Evolutionary conservation across 1,140 invertebrate genomes (phyloP).

Genomic region (Drosophila rhopaloa): DNA sequence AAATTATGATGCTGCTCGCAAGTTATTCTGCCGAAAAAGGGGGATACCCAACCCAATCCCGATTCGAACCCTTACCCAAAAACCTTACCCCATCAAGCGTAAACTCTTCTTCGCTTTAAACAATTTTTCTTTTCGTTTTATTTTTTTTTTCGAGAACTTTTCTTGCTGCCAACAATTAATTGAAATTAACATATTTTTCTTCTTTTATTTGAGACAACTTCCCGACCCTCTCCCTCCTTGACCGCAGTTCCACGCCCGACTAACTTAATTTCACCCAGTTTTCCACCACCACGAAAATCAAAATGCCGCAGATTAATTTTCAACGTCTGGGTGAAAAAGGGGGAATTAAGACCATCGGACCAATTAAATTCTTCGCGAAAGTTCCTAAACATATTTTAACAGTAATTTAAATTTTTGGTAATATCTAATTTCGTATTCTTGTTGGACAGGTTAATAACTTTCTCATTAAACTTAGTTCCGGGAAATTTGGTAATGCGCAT

Average conservation of each 20-base stretch:
- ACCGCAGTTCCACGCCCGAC: conserved; percentile 6
- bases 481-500: conserved; percentile 1
- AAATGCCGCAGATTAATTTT: conserved; percentile 28
- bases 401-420: background rate
- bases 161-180: conserved; percentile 70
- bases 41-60: background rate
- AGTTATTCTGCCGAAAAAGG: background rate
- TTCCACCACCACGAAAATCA: background rate
- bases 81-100: conserved; percentile 27
- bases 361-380: conserved; percentile 42
- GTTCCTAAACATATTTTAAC: conserved; percentile 57
- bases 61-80: background rate
- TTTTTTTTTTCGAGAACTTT: conserved; percentile 44
- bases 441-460: conserved; percentile 10
- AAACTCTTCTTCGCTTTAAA: conserved; percentile 24
- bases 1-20: conserved; percentile 55
- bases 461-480: conserved; percentile 13
- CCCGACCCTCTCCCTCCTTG: too few species aligned
- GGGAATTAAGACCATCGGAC: conserved; percentile 23
- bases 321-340: conserved; percentile 3
- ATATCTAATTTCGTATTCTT: background rate
- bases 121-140: conserved; percentile 37
- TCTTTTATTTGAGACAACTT: conserved; percentile 71
- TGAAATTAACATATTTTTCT: conserved; percentile 80
- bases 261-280: conserved; percentile 38